Base-by-base conservation (phyloP, 2,113 vertebrate species). In the Saguinus midas region DNA sequence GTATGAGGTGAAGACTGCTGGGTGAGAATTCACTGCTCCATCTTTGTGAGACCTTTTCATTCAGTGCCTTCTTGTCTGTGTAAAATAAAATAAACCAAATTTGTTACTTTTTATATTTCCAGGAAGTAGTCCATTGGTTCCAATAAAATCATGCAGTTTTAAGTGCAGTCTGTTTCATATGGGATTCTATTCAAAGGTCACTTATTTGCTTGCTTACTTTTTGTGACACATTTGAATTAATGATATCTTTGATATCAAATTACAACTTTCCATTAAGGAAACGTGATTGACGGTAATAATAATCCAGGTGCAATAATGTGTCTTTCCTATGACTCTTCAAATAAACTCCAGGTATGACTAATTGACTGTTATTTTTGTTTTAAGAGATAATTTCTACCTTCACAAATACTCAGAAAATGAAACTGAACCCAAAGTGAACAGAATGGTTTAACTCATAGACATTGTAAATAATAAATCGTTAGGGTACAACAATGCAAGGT, bases 211-310 rank as follows among this genome's bases (percentile, higher is more conserved):
- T 82, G 5, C 58, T 75, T 94, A 27, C 25, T 94, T 87, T 94
- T 72, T 37, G 43, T 85, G 87, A 23, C 3, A 78, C 13, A 64
- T 73, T 95, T 80, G 61, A 96, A 75, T 86, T 88, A 95, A 61
- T 82, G 18, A 79, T n/a, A 37, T 7, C 64, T 55, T 61, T 14
- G 20, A 50, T 92, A 29, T 72, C 32, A 92, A 61, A 95, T 97
- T 93, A 85, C 13, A 95, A 58, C 23, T 92, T 78, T 61, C 45
- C 12, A 68, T 76, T 96, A 81, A 92, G 80, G 87, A 96, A 84
- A 78, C 20, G 58, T 80, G 29, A 78, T 37, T 92, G 73, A 89
- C 70, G 25, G 25, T n/a, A 64, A 40, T 6, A 89, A 32, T 86
- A 81, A 78, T 17, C 80, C 27, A 87, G 61, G 76, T 55, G 17